Evolutionary conservation across 1,140 invertebrate genomes (phyloP), one percentile per base, ranked within the genome.

Genomic region (Papilio aristodemus): DNA sequence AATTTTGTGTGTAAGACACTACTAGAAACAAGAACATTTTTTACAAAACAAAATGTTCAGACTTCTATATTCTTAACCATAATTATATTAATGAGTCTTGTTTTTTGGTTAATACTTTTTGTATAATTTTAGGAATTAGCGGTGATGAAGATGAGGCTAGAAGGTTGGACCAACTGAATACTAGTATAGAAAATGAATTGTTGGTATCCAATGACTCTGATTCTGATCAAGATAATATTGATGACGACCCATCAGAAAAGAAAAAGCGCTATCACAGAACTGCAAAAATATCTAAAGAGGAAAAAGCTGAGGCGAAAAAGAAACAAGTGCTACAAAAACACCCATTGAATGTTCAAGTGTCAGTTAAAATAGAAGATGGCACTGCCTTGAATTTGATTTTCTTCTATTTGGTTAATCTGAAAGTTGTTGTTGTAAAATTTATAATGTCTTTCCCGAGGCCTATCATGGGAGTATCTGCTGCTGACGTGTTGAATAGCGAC

Each of bases 61-160:
- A n/a, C n/a, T n/a, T n/a, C n/a, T n/a, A n/a, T n/a, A n/a, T n/a
- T n/a, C n/a, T n/a, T n/a, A n/a, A n/a, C n/a, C n/a, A n/a, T n/a
- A n/a, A 6, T 32, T 32, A 32, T 6, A 32, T 32, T 32, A 32
- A 32, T 32, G 6, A 32, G n/a, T n/a, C 27, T 3, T 32, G 27
- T 32, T 39, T 39, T 13, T 4, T 39, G 0, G 6, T 10, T 54
- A 22, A 3, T 54, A 54, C 22, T 11, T 22, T 54, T 64, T 68
- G 54, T 64, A 22, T 67, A 46, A 68, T 83, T 84, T 62, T 37
- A 90, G 88, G 74, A 59, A 87, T 92, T 72, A 83, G 78, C 77
- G 97, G 97, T 17, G 96, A 97, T 84, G 94, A 97, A 77, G 96
- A 97, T 81, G 96, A 96, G 78, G 96, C 96, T 2, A 94, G 93